phyloP scores from a whole-genome alignment of 2,113 vertebrate species.

The Anoura caudifer region DNA sequence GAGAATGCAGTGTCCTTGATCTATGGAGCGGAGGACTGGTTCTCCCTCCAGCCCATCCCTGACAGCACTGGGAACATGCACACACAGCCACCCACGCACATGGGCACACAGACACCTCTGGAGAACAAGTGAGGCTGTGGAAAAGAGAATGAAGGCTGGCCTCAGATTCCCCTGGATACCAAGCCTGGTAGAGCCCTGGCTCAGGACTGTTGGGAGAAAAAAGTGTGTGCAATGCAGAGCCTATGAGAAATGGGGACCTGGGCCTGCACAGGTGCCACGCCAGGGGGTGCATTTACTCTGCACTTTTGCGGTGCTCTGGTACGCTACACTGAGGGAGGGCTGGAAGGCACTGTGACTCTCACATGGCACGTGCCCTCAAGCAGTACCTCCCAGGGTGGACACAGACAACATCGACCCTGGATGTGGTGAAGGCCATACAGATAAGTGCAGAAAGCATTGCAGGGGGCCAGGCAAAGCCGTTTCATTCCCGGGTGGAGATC shows the following conservation, averaged over 20 bases:
- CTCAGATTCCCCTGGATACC: not conserved
- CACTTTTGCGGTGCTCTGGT: too few species aligned
- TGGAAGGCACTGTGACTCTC: not conserved
- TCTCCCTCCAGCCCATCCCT: not conserved
- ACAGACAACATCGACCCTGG: not conserved
- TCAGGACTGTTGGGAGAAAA: not conserved
- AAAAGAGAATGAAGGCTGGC: not conserved
- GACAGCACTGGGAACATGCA: not conserved
- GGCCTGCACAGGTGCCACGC: not conserved
- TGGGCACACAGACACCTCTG: not conserved
- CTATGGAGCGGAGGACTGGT: not conserved
- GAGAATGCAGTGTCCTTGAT: not conserved
- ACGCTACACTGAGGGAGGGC: not conserved
- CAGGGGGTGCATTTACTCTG: fast-evolving
- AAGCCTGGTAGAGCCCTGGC: not conserved
- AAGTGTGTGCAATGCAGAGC: not conserved
- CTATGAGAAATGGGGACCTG: not conserved
- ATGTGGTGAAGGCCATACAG: not conserved
- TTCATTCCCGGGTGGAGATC: not conserved
- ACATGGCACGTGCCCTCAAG: not conserved
- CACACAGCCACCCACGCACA: not conserved
- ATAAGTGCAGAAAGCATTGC: not conserved
- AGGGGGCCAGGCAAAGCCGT: not conserved
- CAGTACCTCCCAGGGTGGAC: not conserved
- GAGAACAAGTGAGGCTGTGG: not conserved